Percentiles rank a stretch among this genome's conserved stretches.
phyloP scores from a whole-genome alignment of 2,888 invertebrate species.

The Lutraria lutraria region DNA sequence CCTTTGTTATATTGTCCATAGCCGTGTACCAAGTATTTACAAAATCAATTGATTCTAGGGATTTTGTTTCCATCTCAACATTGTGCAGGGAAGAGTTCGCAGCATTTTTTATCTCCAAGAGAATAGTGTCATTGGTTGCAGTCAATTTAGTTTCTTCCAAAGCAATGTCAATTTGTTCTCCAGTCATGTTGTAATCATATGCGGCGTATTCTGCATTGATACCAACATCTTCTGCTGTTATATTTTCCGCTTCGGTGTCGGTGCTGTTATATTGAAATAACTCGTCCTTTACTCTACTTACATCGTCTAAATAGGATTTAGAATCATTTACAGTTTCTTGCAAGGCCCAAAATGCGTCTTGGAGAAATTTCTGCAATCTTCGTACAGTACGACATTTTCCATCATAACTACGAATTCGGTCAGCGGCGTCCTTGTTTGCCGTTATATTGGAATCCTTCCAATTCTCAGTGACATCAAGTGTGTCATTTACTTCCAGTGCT shows the following conservation, averaged over 20 bases:
- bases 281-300: not conserved
- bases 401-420: conserved; percentile 41
- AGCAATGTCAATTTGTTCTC: conserved; percentile 16
- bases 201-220: conserved; percentile 38
- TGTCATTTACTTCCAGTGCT: conserved; percentile 15
- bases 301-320: conserved; percentile 26
- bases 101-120: conserved; percentile 32
- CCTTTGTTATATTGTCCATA: conserved; percentile 37
- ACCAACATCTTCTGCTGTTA: conserved; percentile 38
- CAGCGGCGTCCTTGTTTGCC: conserved; percentile 1
- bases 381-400: conserved; percentile 47
- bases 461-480: conserved; percentile 42
- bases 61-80: conserved; percentile 36
- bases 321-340: conserved; percentile 46
- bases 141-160: conserved; percentile 31
- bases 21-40: conserved; percentile 25
- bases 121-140: conserved; percentile 33
- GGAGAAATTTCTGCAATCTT: conserved; percentile 30
- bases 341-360: conserved; percentile 24
- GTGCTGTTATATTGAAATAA: conserved; percentile 1
- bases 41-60: conserved; percentile 38
- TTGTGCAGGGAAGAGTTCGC: conserved; percentile 14
- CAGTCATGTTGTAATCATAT: conserved; percentile 46
- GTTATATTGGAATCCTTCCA: conserved; percentile 28
- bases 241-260: not conserved